These are phyloP conservation scores for Nysson spinosus DNA, from an alignment of 2,888 invertebrate genomes.

Conservation along the genomic window DNA sequence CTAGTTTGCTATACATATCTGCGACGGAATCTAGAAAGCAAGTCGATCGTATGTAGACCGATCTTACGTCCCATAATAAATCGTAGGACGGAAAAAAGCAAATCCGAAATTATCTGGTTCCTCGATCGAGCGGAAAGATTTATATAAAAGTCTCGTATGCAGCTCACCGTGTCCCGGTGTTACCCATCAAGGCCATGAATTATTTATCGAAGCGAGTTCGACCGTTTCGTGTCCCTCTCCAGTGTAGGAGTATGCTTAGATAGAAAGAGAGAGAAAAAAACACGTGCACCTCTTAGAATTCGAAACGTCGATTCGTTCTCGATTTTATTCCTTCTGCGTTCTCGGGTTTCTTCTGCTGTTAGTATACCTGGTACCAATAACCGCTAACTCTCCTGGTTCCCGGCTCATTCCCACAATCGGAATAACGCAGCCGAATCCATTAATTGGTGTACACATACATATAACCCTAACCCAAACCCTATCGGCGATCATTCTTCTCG, in stretches of 20 bases:
- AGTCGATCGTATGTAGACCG: too few relatives aligned
- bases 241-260: constrained; percentile 3
- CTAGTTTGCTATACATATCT: too few relatives aligned
- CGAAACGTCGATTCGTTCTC: constrained; percentile 7
- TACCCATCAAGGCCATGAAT: constrained; percentile 45
- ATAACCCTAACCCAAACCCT: too few relatives aligned
- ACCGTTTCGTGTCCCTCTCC: constrained; percentile 28
- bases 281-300: constrained; percentile 22
- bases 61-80: too few relatives aligned
- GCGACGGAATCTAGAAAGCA: too few relatives aligned
- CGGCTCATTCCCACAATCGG: too few relatives aligned
- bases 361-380: constrained; percentile 31
- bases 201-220: constrained; percentile 47
- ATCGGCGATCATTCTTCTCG: too few relatives aligned
- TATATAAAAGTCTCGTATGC: constrained; percentile 30
- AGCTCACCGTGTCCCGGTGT: constrained; percentile 16
- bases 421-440: too few relatives aligned
- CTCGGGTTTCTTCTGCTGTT: background rate
- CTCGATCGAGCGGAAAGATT: constrained; percentile 27
- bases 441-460: too few relatives aligned
- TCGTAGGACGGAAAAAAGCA: too few relatives aligned
- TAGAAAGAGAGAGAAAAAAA: constrained; percentile 11
- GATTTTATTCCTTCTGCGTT: background rate
- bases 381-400: too few relatives aligned
- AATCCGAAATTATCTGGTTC: too few relatives aligned